phyloP scores from a whole-genome alignment of 92 coral and sea anemone genomes.

The Plumapathes pennacea region DNA sequence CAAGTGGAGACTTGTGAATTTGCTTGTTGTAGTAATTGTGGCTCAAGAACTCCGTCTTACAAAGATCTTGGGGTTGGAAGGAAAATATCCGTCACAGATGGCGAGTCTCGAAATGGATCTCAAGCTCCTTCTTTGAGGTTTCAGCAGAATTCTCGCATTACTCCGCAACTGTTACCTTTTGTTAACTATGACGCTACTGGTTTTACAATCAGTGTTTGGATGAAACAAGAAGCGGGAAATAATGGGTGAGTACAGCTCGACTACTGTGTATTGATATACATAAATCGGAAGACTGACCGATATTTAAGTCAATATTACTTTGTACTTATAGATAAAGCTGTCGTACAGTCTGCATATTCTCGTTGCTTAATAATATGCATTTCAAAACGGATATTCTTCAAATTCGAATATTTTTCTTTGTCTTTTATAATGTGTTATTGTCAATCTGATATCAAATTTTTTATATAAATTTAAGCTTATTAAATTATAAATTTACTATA shows the following conservation, averaged over 20 bases:
- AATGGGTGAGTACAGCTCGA: slow-evolving; percentile 90
- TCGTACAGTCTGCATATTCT: too few relatives aligned
- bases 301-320: too few relatives aligned
- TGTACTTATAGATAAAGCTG: too few relatives aligned
- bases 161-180: slow-evolving; percentile 47
- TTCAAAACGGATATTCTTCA: too few relatives aligned
- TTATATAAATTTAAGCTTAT: too few relatives aligned
- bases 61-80: slow-evolving; percentile 39
- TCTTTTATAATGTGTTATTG: too few relatives aligned
- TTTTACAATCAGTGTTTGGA: slow-evolving; percentile 76
- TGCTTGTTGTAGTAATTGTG: slow-evolving; percentile 76
- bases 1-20: slow-evolving; percentile 63
- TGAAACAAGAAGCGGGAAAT: slow-evolving; percentile 76
- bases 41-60: slow-evolving; percentile 37
- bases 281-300: too few relatives aligned
- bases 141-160: slow-evolving; percentile 54
- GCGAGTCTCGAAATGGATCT: slow-evolving; percentile 73
- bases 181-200: slow-evolving; percentile 61
- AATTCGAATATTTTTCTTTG: too few relatives aligned
- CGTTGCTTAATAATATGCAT: too few relatives aligned
- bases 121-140: slow-evolving; percentile 59
- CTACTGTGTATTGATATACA: too few relatives aligned
- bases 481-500: too few relatives aligned
- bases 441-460: too few relatives aligned
- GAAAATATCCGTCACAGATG: slow-evolving; percentile 32